phyloP scores from a whole-genome alignment of 1,140 invertebrate genomes.

The Ceratosolen solmsi region DNA sequence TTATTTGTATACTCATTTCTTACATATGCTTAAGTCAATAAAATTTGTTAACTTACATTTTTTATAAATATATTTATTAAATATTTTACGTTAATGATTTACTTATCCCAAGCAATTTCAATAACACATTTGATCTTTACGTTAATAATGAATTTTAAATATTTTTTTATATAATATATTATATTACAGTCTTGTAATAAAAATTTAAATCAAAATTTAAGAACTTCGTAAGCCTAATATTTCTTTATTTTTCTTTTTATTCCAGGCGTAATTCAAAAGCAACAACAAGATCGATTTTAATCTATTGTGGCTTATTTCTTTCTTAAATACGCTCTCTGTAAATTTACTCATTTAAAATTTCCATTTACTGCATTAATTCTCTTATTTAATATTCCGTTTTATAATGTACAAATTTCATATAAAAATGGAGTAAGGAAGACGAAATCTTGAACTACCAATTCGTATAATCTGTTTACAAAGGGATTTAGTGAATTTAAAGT shows the following conservation, averaged over 20 bases:
- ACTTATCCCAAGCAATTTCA: no score
- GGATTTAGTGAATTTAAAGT: no score
- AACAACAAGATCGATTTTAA: constrained; percentile 3
- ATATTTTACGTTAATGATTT: no score
- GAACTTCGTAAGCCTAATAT: not conserved
- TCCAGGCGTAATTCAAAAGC: not conserved
- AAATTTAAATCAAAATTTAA: not conserved
- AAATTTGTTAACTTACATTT: no score
- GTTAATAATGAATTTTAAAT: no score
- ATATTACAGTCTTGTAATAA: not conserved
- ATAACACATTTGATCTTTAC: no score
- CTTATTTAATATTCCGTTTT: not conserved
- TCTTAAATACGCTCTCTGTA: constrained; percentile 2
- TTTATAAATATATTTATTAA: no score
- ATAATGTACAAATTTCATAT: not conserved
- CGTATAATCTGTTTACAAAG: no score
- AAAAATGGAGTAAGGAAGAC: not conserved
- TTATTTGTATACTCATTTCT: no score
- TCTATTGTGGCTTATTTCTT: constrained; percentile 4
- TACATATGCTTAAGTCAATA: no score
- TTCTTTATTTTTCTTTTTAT: constrained; percentile 4
- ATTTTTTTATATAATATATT: no score
- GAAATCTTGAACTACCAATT: no score
- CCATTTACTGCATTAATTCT: not conserved
- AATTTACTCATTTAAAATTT: constrained; percentile 12